phyloP scores from a whole-genome alignment of 2,113 vertebrate genomes.

The Cyprinus carpio region DNA sequence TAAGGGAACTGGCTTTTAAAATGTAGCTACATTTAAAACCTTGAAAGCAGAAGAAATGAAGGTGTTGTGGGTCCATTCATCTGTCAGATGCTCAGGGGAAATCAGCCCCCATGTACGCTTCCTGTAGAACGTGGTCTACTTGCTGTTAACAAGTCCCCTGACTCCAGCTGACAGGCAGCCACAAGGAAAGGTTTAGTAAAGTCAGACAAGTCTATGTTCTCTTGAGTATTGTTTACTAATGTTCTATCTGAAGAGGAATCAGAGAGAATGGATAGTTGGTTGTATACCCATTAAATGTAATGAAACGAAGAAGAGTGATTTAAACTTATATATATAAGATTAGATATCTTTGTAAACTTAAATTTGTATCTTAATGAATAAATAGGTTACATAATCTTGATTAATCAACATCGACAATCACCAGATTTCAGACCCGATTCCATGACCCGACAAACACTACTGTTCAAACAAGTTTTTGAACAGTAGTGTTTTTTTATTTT shows the following conservation, averaged over 20 bases:
- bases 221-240: constrained; percentile 55
- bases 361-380: background rate
- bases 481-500: too few species aligned
- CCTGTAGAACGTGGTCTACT: constrained; percentile 55
- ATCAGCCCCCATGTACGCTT: constrained; percentile 53
- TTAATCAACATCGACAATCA: background rate
- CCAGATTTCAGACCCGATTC: background rate
- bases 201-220: constrained; percentile 48
- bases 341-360: background rate
- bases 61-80: constrained; percentile 58
- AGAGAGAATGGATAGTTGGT: constrained; percentile 5
- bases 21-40: background rate
- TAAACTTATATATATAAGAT: background rate
- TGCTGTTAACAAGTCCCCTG: constrained; percentile 65
- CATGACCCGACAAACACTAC: background rate
- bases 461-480: too few species aligned
- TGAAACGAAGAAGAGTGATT: background rate
- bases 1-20: background rate
- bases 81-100: constrained; percentile 57
- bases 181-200: constrained; percentile 57
- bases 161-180: constrained; percentile 49
- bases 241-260: background rate
- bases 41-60: constrained; percentile 53
- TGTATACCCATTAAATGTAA: background rate
- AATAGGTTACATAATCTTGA: background rate